Percentiles rank a stretch among this genome's conserved stretches.
Conservation (phyloP, 2,113 vertebrate genomes). For the Pongo pygmaeus region DNA sequence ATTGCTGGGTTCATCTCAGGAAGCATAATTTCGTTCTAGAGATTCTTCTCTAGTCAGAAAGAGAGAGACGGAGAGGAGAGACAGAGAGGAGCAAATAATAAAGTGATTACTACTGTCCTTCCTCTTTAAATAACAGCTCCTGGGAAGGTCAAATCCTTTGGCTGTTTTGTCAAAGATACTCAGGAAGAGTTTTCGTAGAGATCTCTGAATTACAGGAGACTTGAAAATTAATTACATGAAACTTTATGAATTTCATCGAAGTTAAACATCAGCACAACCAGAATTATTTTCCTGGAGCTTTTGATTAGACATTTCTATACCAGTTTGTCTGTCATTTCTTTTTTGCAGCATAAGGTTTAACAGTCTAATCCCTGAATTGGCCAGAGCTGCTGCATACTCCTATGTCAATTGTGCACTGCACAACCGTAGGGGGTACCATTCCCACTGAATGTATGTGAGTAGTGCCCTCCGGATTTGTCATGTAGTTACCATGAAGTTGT, state of each 20-base stretch:
- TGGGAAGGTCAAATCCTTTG: constrained; percentile 40
- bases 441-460: background rate
- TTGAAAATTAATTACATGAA: background rate
- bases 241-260: constrained; percentile 42
- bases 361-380: background rate
- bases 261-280: background rate
- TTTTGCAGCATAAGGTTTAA: background rate
- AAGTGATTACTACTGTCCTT: background rate
- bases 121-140: constrained; percentile 49
- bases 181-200: constrained; percentile 27
- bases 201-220: background rate
- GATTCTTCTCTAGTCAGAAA: background rate
- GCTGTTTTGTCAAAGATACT: background rate
- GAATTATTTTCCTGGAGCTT: background rate
- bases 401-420: background rate
- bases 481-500: background rate
- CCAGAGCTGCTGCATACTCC: background rate
- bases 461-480: background rate
- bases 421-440: background rate
- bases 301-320: background rate
- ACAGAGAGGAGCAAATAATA: background rate
- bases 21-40: background rate
- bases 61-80: background rate
- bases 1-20: background rate
- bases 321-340: background rate